Percentiles rank a stretch among this genome's conserved stretches.
Conservation (phyloP, 2,888 invertebrate species). For the Lycophotia porphyrea region DNA sequence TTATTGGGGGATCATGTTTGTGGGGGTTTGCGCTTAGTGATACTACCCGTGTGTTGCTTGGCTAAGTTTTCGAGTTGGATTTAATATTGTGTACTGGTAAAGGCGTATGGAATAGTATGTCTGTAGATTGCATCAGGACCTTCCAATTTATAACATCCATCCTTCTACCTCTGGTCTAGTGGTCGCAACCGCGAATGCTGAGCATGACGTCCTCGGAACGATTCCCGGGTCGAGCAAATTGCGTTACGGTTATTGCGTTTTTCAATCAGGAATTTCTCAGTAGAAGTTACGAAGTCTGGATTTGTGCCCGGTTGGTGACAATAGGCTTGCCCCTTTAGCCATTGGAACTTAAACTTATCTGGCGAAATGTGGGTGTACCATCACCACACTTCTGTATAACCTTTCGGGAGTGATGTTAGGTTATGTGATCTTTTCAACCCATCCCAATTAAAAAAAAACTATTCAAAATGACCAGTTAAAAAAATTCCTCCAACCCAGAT, state of each 20-base stretch:
- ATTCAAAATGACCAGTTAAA: background rate
- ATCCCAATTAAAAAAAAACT: background rate
- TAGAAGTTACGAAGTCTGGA: background rate
- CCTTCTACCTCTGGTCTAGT: background rate
- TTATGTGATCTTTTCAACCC: background rate
- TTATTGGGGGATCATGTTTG: constrained; percentile 58
- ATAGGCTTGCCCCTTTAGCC: background rate
- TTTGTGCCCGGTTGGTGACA: background rate
- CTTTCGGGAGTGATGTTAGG: background rate
- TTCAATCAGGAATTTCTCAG: background rate
- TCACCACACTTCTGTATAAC: background rate
- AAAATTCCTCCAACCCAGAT: background rate
- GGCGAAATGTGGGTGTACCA: background rate
- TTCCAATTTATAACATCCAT: background rate
- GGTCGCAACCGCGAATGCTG: background rate
- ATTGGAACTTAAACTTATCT: background rate
- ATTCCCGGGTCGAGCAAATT: background rate
- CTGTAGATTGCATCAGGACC: no score
- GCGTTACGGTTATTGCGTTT: no score
- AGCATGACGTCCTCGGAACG: background rate
- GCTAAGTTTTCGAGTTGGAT: constrained; percentile 1
- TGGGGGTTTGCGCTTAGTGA: constrained; percentile 5
- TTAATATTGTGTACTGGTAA: background rate
- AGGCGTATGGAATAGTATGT: no score
- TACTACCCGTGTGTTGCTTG: background rate